These are phyloP conservation scores for Gasterosteus nipponicus DNA, from an alignment of 2,113 vertebrate genomes.

Conservation along the genomic window DNA sequence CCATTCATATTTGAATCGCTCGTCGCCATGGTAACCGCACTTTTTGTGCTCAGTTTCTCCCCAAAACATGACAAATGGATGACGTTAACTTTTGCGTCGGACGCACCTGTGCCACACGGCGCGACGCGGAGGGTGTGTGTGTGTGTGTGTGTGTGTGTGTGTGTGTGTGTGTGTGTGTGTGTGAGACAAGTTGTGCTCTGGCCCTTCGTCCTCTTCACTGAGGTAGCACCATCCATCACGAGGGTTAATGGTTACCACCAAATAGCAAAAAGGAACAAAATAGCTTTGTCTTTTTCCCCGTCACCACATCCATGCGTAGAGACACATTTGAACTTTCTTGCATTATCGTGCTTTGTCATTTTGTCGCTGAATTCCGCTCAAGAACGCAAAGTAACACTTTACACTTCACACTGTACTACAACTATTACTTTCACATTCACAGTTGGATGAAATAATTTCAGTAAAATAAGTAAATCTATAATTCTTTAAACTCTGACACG, in stretches of 20 bases:
- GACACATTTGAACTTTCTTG: neutral
- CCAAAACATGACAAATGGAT: constrained; percentile 42
- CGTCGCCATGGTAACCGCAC: constrained; percentile 52
- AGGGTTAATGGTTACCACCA: neutral
- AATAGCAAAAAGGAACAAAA: neutral
- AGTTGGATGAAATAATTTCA: neutral
- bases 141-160: neutral
- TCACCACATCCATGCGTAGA: neutral
- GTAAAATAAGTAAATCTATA: neutral
- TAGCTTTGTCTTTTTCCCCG: neutral
- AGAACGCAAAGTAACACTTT: too few species aligned
- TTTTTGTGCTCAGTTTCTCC: constrained; percentile 30
- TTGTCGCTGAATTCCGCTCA: too few species aligned
- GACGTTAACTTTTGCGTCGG: constrained; percentile 40
- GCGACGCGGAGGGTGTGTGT: neutral
- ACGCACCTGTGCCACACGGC: constrained; percentile 21
- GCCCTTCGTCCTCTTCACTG: constrained; percentile 23
- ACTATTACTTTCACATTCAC: neutral
- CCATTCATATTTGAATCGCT: constrained; percentile 24
- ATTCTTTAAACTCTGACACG: too few species aligned
- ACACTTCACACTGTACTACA: neutral
- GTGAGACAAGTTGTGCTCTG: constrained; percentile 21
- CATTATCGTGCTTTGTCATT: too few species aligned
- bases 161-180: neutral
- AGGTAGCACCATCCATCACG: too few species aligned